A percentile compares a stretch with the other conserved stretches of the same genome.
Conservation (phyloP, 2,113 vertebrate species). For the Melanostigma gelatinosum region DNA sequence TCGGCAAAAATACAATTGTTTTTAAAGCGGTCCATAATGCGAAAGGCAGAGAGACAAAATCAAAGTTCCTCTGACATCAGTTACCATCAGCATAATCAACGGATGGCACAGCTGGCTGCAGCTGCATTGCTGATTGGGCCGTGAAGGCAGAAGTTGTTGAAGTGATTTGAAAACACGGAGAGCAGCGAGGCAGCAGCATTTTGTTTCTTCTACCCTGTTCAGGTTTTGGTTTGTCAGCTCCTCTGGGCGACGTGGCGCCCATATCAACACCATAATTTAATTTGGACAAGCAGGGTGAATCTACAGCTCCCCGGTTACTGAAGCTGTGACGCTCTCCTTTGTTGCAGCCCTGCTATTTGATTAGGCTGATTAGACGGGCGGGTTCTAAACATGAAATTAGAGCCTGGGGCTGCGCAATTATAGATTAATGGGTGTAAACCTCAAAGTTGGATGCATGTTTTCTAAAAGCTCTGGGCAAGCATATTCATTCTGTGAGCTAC, state of each 20-base stretch:
- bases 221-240: conserved; percentile 36
- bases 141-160: neutral
- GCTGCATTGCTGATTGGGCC: conserved; percentile 7
- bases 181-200: conserved; percentile 12
- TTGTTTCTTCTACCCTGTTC: neutral
- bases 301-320: conserved; percentile 27
- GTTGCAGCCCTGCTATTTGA: conserved; percentile 13
- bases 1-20: neutral
- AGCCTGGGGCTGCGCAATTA: conserved; percentile 9
- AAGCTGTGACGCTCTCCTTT: conserved; percentile 11
- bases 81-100: neutral
- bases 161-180: conserved; percentile 23
- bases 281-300: conserved; percentile 40
- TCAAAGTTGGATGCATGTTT: neutral
- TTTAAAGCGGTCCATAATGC: neutral
- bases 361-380: conserved; percentile 24
- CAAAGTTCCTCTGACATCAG: neutral
- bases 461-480: neutral
- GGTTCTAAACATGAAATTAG: neutral
- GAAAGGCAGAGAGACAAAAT: neutral
- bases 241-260: conserved; percentile 6
- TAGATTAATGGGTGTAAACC: conserved; percentile 3
- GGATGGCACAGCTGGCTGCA: conserved; percentile 22
- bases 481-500: neutral
- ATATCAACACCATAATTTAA: conserved; percentile 33